phyloP scores from a whole-genome alignment of 2,797 vertebrate genomes.

The Myotis myotis region DNA sequence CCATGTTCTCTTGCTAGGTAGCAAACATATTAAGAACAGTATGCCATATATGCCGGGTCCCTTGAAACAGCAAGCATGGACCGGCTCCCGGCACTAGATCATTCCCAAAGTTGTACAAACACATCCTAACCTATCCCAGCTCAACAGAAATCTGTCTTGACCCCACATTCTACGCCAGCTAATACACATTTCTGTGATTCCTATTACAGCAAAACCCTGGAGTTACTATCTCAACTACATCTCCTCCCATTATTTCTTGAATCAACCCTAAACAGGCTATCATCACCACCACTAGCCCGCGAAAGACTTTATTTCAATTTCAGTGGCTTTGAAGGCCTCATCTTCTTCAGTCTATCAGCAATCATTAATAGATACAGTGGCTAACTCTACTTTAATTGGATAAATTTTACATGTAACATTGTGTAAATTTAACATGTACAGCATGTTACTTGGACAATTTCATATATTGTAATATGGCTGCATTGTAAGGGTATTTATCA shows the following conservation, averaged over 20 bases:
- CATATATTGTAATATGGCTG: background rate
- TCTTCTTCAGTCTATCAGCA: background rate
- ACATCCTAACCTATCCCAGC: background rate
- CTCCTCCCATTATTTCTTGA: background rate
- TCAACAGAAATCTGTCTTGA: background rate
- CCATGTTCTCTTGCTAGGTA: no score
- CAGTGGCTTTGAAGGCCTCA: background rate
- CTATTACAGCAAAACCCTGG: background rate
- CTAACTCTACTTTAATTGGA: background rate
- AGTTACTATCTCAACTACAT: background rate
- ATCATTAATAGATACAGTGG: background rate
- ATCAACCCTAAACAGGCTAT: background rate
- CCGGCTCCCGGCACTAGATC: no score
- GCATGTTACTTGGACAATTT: background rate
- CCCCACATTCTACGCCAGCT: background rate
- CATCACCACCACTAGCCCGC: background rate
- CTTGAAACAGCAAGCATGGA: no score
- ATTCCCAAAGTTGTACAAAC: background rate
- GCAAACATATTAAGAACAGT: no score
- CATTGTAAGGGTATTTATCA: background rate
- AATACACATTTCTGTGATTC: background rate
- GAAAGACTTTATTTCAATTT: background rate
- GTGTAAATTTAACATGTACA: background rate
- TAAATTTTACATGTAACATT: background rate
- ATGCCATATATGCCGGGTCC: no score